These are phyloP conservation scores for Sarcophaga bullata DNA, from an alignment of 1,140 invertebrate species.

Conservation along the genomic window DNA sequence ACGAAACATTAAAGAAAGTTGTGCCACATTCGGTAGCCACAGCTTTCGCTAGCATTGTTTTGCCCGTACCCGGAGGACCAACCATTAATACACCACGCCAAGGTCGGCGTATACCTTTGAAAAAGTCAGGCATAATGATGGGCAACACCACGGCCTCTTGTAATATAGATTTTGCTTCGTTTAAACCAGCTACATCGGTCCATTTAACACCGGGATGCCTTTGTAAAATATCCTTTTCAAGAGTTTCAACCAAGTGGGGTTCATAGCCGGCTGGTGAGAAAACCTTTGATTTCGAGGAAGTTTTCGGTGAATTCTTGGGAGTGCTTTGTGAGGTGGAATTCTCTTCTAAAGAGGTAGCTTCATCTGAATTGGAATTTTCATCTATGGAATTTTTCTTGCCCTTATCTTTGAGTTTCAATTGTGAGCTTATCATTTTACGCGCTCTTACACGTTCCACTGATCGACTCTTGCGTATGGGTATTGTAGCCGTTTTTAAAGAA, in stretches of 20 bases:
- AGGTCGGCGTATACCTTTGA: constrained; percentile 89
- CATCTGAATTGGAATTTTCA: constrained; percentile 64
- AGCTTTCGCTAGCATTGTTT: constrained; percentile 98
- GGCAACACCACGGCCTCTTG: constrained; percentile 98
- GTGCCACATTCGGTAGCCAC: constrained; percentile 99
- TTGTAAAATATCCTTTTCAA: constrained; percentile 96
- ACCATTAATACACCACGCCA: constrained; percentile 85
- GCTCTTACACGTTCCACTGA: constrained; percentile 69
- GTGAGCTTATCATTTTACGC: constrained; percentile 52
- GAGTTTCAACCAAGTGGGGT: constrained; percentile 80
- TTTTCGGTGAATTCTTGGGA: constrained; percentile 55
- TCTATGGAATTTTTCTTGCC: constrained; percentile 61
- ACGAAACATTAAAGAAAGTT: constrained; percentile 99
- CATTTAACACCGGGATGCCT: constrained; percentile 96
- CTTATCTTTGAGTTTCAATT: constrained; percentile 55
- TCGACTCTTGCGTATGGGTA: constrained; percentile 66
- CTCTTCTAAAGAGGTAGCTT: constrained; percentile 63
- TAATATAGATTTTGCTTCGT: constrained; percentile 93
- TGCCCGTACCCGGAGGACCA: constrained; percentile 86
- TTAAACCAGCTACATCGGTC: constrained; percentile 96
- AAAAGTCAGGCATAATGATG: constrained; percentile 98
- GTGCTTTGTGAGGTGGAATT: constrained; percentile 53
- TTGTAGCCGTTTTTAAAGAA: constrained; percentile 52
- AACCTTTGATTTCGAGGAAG: constrained; percentile 70
- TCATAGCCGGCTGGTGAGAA: constrained; percentile 82